These are phyloP conservation scores for Lasiurus cinereus DNA, from an alignment of 2,113 vertebrate genomes.

Conservation along the genomic window DNA sequence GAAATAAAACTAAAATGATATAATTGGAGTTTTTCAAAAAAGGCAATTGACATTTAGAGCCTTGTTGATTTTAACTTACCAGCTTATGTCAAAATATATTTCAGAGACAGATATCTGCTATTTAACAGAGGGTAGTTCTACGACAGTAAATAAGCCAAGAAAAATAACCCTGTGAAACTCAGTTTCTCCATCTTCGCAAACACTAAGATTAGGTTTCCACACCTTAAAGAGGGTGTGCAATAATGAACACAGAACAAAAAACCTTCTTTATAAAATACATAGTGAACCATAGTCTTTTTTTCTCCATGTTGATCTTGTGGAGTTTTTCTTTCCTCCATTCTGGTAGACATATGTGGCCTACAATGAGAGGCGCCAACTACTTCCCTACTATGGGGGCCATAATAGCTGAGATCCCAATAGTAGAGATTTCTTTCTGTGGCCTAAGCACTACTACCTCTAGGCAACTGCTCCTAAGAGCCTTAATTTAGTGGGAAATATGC, in stretches of 20 bases:
- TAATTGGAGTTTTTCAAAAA: neutral
- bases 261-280: neutral
- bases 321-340: neutral
- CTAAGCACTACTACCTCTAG: neutral
- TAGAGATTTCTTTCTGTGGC: neutral
- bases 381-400: neutral
- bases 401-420: neutral
- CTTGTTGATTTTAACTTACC: slow-evolving; percentile 9
- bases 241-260: neutral
- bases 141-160: neutral
- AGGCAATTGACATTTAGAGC: neutral
- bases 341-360: neutral
- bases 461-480: neutral
- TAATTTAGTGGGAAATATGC: neutral
- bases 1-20: slow-evolving; percentile 9
- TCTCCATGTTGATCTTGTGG: neutral
- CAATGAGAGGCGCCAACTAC: neutral
- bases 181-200: slow-evolving; percentile 34
- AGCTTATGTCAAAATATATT: neutral
- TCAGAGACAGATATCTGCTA: neutral
- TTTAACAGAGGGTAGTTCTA: neutral
- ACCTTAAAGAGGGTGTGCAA: neutral
- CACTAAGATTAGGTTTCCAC: neutral
- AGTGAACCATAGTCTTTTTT: neutral
- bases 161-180: neutral